These are phyloP conservation scores for Brachionus rotundiformis DNA, from an alignment of 1,140 invertebrate genomes.

Conservation along the genomic window DNA sequence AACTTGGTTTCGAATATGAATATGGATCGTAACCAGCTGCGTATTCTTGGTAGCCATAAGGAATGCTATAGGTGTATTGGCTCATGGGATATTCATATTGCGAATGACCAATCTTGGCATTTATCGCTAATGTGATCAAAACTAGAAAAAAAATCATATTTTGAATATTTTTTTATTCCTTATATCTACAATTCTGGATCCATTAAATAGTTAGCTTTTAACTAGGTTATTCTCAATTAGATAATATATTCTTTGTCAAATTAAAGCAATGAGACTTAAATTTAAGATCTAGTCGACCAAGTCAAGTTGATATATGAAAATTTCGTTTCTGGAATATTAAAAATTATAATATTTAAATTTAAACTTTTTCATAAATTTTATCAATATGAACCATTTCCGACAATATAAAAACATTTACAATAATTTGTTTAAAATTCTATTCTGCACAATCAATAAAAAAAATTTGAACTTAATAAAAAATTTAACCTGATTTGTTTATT, in stretches of 20 bases:
- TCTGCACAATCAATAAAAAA: too few species aligned
- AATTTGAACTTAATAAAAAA: too few species aligned
- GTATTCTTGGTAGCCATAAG: not conserved
- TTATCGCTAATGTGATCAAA: not conserved
- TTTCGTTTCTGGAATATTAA: too few species aligned
- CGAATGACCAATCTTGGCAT: not conserved
- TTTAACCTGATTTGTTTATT: too few species aligned
- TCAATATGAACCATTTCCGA: too few species aligned
- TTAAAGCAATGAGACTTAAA: not conserved
- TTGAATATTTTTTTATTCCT: not conserved
- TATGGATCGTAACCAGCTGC: not conserved
- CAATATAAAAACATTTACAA: too few species aligned
- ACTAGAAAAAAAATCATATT: not conserved
- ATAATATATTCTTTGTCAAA: not conserved
- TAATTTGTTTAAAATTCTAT: too few species aligned
- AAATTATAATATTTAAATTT: too few species aligned
- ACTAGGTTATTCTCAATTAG: not conserved
- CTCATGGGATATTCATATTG: conserved; percentile 15
- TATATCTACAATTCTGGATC: not conserved
- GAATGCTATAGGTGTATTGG: not conserved
- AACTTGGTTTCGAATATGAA: not conserved
- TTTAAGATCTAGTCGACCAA: too few species aligned
- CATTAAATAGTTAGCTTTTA: not conserved
- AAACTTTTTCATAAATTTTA: too few species aligned
- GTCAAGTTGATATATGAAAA: not conserved